Conservation (phyloP, 2,113 vertebrate species). For the Stomatorhinus ivindoensis region DNA sequence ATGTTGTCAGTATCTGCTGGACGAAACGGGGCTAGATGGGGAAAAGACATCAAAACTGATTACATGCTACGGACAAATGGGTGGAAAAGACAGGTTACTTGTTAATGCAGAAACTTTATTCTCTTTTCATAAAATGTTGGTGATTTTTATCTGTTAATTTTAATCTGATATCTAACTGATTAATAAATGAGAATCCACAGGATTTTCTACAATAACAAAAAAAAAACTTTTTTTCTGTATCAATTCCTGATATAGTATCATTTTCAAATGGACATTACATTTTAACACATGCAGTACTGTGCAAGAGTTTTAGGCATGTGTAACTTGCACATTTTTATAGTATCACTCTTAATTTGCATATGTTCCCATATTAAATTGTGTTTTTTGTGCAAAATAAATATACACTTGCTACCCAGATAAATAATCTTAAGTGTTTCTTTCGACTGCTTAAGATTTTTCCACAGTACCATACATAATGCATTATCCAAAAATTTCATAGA, state of each 20-base stretch:
- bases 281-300: not conserved
- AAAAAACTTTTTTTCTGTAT: not conserved
- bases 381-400: not conserved
- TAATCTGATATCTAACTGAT: not conserved
- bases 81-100: not conserved
- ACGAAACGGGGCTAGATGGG: constrained; percentile 78
- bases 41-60: constrained; percentile 13
- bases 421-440: not conserved
- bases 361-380: not conserved
- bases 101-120: not conserved
- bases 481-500: not conserved
- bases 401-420: not conserved
- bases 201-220: not conserved
- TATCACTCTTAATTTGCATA: not conserved
- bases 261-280: not conserved
- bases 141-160: not conserved
- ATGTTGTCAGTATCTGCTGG: constrained; percentile 73
- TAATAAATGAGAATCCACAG: not conserved
- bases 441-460: not conserved
- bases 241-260: not conserved
- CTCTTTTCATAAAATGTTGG: not conserved
- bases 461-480: not conserved
- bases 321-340: not conserved
- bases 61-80: not conserved
- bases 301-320: not conserved